phyloP scores from a whole-genome alignment of 2,888 invertebrate genomes.

The Aphrophora alni region DNA sequence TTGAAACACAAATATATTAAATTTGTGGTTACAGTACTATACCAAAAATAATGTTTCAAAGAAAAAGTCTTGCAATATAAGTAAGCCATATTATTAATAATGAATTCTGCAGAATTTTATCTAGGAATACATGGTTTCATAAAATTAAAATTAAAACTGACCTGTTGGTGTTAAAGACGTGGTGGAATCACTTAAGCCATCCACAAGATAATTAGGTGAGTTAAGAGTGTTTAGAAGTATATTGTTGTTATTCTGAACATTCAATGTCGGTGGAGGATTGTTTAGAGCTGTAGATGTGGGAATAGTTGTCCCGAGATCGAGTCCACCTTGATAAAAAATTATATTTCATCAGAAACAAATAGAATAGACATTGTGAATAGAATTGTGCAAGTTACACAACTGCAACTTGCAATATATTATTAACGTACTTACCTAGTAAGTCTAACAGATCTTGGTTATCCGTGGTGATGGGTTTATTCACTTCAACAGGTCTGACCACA shows the following conservation, averaged over 20 bases:
- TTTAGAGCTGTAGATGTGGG: slow-evolving; percentile 21
- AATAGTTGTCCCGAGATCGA: slow-evolving; percentile 41
- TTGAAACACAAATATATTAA: too few species aligned
- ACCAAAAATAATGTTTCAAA: too few species aligned
- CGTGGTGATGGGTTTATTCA: slow-evolving; percentile 57
- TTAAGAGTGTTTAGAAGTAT: slow-evolving; percentile 48
- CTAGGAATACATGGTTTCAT: too few species aligned
- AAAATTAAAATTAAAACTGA: too few species aligned
- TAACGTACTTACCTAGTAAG: slow-evolving; percentile 70
- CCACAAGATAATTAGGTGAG: slow-evolving; percentile 61
- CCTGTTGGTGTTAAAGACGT: slow-evolving; percentile 54
- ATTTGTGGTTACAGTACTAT: too few species aligned
- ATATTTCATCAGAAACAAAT: too few species aligned
- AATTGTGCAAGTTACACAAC: too few species aligned
- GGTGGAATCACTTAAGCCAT: slow-evolving; percentile 63
- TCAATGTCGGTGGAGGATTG: slow-evolving; percentile 17
- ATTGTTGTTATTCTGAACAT: slow-evolving; percentile 47
- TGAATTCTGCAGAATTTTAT: too few species aligned
- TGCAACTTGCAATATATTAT: too few species aligned
- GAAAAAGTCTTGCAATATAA: too few species aligned
- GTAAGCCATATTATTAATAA: too few species aligned
- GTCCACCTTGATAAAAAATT: slow-evolving; percentile 42
- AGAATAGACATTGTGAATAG: too few species aligned
- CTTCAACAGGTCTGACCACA: slow-evolving; percentile 56
- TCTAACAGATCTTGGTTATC: slow-evolving; percentile 85